A percentile compares a stretch with the other conserved stretches of the same genome.
Evolutionary conservation across 1,140 invertebrate species (phyloP).

Genomic region (Drosophila pseudoananassae): DNA sequence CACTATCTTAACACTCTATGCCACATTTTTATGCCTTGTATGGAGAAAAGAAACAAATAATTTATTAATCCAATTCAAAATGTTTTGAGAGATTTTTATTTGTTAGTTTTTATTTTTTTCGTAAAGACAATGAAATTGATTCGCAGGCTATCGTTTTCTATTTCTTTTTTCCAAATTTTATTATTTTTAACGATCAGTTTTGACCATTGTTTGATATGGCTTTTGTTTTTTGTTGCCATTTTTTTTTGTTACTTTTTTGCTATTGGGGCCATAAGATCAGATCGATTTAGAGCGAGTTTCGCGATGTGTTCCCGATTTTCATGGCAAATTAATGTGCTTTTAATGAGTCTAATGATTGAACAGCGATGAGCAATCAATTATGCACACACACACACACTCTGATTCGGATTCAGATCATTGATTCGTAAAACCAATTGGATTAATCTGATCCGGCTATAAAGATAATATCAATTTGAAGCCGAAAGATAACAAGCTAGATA

Average conservation of each 20-base stretch:
- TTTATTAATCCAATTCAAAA: conserved; percentile 36
- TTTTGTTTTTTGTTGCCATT: conserved; percentile 11
- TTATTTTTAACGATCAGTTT: conserved; percentile 29
- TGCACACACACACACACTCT: neutral
- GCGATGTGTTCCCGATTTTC: conserved; percentile 37
- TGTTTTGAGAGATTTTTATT: conserved; percentile 8
- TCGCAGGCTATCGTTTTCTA: conserved; percentile 17
- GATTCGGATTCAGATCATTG: conserved; percentile 7
- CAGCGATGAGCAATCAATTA: conserved; percentile 40
- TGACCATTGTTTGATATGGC: conserved; percentile 22
- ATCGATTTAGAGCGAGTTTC: neutral
- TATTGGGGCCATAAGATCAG: conserved; percentile 32
- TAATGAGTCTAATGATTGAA: conserved; percentile 55
- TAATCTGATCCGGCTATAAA: neutral
- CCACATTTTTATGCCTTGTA: conserved; percentile 2
- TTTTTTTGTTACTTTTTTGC: neutral
- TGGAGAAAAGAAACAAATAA: conserved; percentile 20
- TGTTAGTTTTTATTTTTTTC: neutral
- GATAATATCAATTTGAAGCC: neutral
- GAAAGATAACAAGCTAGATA: neutral
- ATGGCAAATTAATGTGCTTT: conserved; percentile 53
- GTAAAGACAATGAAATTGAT: conserved; percentile 37
- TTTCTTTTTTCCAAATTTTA: conserved; percentile 22
- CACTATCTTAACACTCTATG: neutral
- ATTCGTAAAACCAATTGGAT: conserved; percentile 23